Conservation (phyloP, 2,113 vertebrate species). For the Tragelaphus scriptus region DNA sequence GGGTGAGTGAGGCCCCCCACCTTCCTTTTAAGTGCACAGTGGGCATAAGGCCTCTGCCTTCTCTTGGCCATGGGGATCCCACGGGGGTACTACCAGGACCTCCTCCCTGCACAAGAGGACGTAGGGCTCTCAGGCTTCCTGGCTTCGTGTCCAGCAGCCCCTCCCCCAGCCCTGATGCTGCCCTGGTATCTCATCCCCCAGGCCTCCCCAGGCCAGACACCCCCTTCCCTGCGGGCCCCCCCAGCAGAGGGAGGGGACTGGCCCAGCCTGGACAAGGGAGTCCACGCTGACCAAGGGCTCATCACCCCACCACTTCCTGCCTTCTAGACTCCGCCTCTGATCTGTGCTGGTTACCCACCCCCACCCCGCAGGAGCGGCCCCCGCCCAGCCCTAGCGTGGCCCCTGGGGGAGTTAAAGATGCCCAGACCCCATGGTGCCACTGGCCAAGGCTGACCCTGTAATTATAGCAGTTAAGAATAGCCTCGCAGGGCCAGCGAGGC, state of each 20-base stretch:
- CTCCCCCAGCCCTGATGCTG: not conserved
- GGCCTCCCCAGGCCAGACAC: not conserved
- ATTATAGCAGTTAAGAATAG: slow-evolving; percentile 78
- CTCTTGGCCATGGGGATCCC: not conserved
- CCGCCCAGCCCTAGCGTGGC: not conserved
- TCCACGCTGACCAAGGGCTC: not conserved
- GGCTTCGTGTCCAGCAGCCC: not conserved
- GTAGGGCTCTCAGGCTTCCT: not conserved
- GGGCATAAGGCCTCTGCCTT: not conserved
- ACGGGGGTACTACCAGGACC: not conserved
- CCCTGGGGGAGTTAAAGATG: slow-evolving; percentile 47
- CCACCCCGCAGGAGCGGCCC: not conserved
- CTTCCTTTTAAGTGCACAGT: not conserved
- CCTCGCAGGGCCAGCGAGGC: not conserved
- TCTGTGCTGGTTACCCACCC: not conserved
- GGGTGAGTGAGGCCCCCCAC: not conserved
- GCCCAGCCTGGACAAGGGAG: not conserved
- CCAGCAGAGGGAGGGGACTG: not conserved
- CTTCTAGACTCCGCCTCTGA: not conserved
- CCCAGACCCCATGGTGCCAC: slow-evolving; percentile 55
- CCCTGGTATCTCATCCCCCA: not conserved
- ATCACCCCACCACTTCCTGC: slow-evolving; percentile 49
- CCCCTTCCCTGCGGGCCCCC: not conserved
- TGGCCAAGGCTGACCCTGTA: slow-evolving; percentile 58
- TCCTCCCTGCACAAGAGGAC: not conserved